Evolutionary conservation across 2,797 vertebrate genomes (phyloP), one percentile per base, ranked within the genome.

Genomic region (Arremon brunneinucha): DNA sequence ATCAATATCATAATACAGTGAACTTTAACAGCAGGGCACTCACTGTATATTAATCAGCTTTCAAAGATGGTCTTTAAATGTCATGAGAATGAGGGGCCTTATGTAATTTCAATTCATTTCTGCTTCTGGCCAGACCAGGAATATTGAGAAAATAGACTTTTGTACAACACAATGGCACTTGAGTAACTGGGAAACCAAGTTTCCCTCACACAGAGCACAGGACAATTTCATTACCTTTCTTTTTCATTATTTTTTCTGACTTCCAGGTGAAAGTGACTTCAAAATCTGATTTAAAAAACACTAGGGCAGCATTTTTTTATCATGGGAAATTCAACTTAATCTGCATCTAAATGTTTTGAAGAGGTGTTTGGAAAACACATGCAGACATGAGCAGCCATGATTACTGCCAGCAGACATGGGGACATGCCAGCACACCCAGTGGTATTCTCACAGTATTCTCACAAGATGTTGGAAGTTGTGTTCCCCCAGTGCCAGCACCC

Each of bases 1-100:
- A 88, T 85, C 69, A 68, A 63, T 93, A 89, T 41, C 49, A 32
- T 69, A 90, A 91, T 63, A 74, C 0, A 3, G 47, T 83, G 87
- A 92, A 89, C 75, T 94, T 93, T 94, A 95, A 56, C n/a, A 81
- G 55, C 47, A 70, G 24, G 55, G 14, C 30, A 49, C 27, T 52
- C 65, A 22, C 56, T 91, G 82, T 70, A 55, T 92, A 69, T 91
- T 88, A 93, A 92, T 89, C 69, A 72, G 65, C 15, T 83, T 94
- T 75, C 82, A 91, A 81, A 89, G 57, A 81, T 14, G 23, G 6
- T 6, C 23, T 90, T 84, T 79, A 95, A 95, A 95, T 75, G 53
- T 82, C 71, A 81, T 26, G 41, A 93, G 67, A 83, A 74, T 71
- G 34, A 81, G 17, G 13, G n/a, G 7, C 8, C 27, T 76, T 50